Conservation (phyloP, 2,113 vertebrate species). For the Nematolebias whitei region DNA sequence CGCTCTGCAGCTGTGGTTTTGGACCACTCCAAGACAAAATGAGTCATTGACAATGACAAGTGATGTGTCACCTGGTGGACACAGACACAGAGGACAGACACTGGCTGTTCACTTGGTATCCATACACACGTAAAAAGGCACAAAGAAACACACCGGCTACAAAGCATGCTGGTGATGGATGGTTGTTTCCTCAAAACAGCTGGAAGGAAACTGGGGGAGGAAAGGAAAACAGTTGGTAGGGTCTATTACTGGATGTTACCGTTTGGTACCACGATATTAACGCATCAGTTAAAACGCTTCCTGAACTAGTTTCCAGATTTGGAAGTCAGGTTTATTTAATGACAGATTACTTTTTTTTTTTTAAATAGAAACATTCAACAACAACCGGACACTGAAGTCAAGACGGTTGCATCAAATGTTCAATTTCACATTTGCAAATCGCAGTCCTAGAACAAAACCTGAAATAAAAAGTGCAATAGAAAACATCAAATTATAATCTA, state of each 20-base stretch:
- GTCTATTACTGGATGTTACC: conserved; percentile 45
- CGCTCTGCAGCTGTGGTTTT: neutral
- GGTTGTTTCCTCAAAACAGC: conserved; percentile 50
- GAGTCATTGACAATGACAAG: conserved; percentile 49
- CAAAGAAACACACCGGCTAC: neutral
- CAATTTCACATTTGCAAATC: too few species aligned
- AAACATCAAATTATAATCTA: too few species aligned
- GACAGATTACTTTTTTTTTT: neutral
- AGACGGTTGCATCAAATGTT: too few species aligned
- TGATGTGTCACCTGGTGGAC: conserved; percentile 62
- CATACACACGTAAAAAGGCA: conserved; percentile 17
- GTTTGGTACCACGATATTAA: conserved; percentile 43
- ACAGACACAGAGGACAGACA: conserved; percentile 42
- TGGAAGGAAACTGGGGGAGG: conserved; percentile 36
- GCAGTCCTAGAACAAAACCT: too few species aligned
- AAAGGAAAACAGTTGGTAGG: conserved; percentile 25
- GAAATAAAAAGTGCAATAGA: too few species aligned
- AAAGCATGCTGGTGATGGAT: conserved; percentile 46
- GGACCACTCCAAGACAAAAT: conserved; percentile 19
- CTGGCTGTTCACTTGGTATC: conserved; percentile 52
- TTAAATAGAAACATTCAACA: neutral
- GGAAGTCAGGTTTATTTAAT: conserved; percentile 25
- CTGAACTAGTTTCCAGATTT: conserved; percentile 22
- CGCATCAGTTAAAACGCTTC: conserved; percentile 33
- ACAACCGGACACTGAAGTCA: too few species aligned